Evolutionary conservation across 2,888 invertebrate species (phyloP), one percentile per base, ranked within the genome.

Genomic region (Saturnia japonica): DNA sequence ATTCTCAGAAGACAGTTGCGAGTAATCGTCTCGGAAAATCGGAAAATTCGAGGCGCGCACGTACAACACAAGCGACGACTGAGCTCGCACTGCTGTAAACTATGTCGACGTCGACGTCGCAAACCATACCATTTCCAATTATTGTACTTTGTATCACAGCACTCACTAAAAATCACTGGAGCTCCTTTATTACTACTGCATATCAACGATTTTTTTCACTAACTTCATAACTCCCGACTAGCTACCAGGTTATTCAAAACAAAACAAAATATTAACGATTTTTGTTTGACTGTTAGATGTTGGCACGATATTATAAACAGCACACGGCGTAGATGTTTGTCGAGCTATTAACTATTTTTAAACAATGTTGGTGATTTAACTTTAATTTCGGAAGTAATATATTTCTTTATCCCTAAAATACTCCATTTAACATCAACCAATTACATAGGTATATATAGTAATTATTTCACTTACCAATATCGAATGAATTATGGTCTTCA

Each of bases 41-140:
- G 76, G 73, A 71, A 74, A 73, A 76, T 40, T 62, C 51, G 40
- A 19, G n/a, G 70, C 57, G 67, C 73, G 71, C 73, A 71, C 77
- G 78, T 75, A 70, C 69, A 73, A 67, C 70, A 72, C 45, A 28
- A 57, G 42, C 73, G 60, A 68, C 69, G 74, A n/a, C 70, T 51
- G 60, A 72, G 71, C 73, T 73, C 75, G 74, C 69, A 78, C 77
- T 79, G 77, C 71, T 68, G 64, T 51, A 68, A 68, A 64, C 71
- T 67, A 51, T 71, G 68, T 71, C 68, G 51, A 69, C 45, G 68
- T 71, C 68, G 51, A 69, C 45, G 40, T 42, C 22, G 28, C 19
- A 40, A 60, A 62, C 45, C 51, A 67, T 60, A 60, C 68, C 51
- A 67, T 22, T 22, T 34, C n/a, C n/a, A 34, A 34, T 6, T 34